Evolutionary conservation across 1,140 invertebrate species (phyloP).

Genomic region (Drosophila aff.): DNA sequence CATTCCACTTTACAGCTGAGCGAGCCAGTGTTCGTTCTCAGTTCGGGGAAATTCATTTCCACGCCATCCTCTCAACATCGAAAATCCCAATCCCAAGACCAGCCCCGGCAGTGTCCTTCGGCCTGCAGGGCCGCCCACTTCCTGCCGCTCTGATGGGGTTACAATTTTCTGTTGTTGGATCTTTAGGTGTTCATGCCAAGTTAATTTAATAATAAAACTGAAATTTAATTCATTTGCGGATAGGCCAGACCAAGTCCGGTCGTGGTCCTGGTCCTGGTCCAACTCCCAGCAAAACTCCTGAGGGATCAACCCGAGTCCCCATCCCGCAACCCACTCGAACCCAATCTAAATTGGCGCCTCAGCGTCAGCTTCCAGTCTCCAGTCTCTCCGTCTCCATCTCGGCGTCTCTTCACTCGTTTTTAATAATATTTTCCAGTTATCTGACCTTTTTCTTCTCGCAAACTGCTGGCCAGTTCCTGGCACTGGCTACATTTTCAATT

Average conservation of each 20-base stretch:
- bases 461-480: conserved; percentile 48
- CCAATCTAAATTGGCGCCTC: conserved; percentile 34
- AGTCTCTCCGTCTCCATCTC: conserved; percentile 17
- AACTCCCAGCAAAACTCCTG: conserved; percentile 55
- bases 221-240: conserved; percentile 85
- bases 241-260: conserved; percentile 63
- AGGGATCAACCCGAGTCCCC: conserved; percentile 51
- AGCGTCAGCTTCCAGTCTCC: conserved; percentile 12
- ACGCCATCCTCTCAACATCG: conserved; percentile 21
- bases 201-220: conserved; percentile 85
- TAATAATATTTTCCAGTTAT: conserved; percentile 84
- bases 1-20: conserved; percentile 83
- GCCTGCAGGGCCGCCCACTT: conserved; percentile 2
- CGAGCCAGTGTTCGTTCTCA: conserved; percentile 55
- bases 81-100: conserved; percentile 31
- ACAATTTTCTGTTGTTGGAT: conserved; percentile 71
- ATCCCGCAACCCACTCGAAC: conserved; percentile 1
- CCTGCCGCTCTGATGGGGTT: conserved; percentile 57
- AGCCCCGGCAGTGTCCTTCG: conserved; percentile 23
- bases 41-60: conserved; percentile 70
- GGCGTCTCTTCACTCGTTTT: conserved; percentile 72
- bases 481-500: conserved; percentile 45
- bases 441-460: conserved; percentile 76
- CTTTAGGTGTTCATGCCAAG: conserved; percentile 85
- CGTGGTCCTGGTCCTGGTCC: conserved; percentile 1